Percentiles rank a stretch among this genome's conserved stretches.
Evolutionary conservation across 2,797 vertebrate genomes (phyloP).

Genomic region (Pseudotriccus pelzelni): DNA sequence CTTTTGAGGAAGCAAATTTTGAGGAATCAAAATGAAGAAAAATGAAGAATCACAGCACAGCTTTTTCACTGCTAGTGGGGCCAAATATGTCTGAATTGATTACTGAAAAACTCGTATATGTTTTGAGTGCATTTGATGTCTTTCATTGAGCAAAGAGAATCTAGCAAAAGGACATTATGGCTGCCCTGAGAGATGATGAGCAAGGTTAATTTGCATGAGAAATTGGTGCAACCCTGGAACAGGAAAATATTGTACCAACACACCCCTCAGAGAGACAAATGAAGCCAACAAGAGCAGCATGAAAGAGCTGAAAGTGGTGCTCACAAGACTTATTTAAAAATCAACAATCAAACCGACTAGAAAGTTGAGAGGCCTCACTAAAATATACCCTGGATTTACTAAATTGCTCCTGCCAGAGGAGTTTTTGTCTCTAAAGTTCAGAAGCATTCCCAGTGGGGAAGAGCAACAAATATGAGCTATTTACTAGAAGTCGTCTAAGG

Average conservation of each 20-base stretch:
- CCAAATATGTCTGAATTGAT: not conserved
- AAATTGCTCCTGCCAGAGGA: not conserved
- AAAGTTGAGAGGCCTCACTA: not conserved
- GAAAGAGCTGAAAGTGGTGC: not conserved
- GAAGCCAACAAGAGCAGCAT: not conserved
- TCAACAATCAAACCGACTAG: not conserved
- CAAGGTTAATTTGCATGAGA: constrained; percentile 17
- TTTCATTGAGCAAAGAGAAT: not conserved
- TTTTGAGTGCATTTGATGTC: not conserved
- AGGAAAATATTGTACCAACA: not conserved
- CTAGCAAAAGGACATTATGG: not conserved
- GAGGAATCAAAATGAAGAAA: not conserved
- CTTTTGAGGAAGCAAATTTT: not conserved
- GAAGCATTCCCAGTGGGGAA: not conserved
- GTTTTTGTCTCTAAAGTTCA: not conserved
- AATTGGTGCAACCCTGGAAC: not conserved
- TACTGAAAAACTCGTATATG: not conserved
- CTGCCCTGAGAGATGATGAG: not conserved
- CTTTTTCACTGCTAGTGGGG: not conserved
- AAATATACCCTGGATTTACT: not conserved
- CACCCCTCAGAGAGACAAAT: constrained; percentile 2
- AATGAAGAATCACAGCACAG: not conserved
- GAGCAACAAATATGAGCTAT: not conserved
- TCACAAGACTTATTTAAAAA: constrained; percentile 13
- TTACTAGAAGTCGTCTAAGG: not conserved